A percentile compares a stretch with the other conserved stretches of the same genome.
Evolutionary conservation across 1,140 invertebrate species (phyloP).

Genomic region (Diploscapter pachys): DNA sequence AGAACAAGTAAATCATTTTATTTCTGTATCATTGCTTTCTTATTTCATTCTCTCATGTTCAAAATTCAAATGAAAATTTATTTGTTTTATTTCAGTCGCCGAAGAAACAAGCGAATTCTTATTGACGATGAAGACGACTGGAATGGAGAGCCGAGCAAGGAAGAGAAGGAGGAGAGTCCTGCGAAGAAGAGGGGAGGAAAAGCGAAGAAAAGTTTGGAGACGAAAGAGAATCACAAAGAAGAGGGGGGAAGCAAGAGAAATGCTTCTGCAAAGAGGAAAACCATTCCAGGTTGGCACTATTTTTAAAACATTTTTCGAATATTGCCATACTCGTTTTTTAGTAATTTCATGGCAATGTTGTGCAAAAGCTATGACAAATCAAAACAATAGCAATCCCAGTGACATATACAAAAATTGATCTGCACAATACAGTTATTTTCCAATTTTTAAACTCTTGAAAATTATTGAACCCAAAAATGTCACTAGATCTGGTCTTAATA

Average conservation of each 20-base stretch:
- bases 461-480: not conserved
- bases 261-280: too few species aligned
- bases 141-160: not conserved
- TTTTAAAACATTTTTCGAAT: conserved; percentile 4
- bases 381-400: too few species aligned
- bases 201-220: not conserved
- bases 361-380: too few species aligned
- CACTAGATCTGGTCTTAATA: not conserved
- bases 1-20: not conserved
- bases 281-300: not conserved
- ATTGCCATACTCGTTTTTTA: too few species aligned
- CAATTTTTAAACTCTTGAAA: too few species aligned
- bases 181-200: not conserved
- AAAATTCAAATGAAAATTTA: too few species aligned
- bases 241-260: too few species aligned
- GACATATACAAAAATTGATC: too few species aligned
- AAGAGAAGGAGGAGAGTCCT: conserved; percentile 4
- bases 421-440: too few species aligned
- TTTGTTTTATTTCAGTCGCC: not conserved
- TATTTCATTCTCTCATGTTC: too few species aligned
- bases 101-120: not conserved
- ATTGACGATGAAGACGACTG: conserved; percentile 2
- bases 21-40: not conserved
- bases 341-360: too few species aligned
- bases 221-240: not conserved